Percentiles rank a stretch among this genome's conserved stretches.
Evolutionary conservation across 2,797 vertebrate genomes (phyloP).

Genomic region (Pantherophis alleghaniensis): DNA sequence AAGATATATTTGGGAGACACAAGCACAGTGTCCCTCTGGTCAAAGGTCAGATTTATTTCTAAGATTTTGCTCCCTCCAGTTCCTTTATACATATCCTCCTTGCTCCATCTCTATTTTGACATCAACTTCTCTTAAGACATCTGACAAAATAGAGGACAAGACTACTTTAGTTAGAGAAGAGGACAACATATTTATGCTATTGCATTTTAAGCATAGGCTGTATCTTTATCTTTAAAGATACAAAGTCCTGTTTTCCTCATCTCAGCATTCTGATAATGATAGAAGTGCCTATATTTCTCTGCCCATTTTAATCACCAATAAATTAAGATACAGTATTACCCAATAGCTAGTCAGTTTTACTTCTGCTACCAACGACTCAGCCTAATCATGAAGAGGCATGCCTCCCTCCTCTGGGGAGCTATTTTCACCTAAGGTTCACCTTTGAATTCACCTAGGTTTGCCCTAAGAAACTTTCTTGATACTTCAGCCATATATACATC

Average conservation of each 20-base stretch:
- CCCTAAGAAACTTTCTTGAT: neutral
- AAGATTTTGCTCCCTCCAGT: neutral
- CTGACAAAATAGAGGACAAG: neutral
- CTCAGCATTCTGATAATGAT: neutral
- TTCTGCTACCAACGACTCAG: neutral
- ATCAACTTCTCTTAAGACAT: neutral
- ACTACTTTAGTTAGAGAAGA: neutral
- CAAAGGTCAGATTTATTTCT: neutral
- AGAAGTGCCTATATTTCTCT: neutral
- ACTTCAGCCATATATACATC: neutral
- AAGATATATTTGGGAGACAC: neutral
- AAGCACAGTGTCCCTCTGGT: neutral
- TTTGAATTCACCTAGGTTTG: neutral
- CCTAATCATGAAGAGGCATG: neutral
- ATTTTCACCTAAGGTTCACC: neutral
- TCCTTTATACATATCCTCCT: neutral
- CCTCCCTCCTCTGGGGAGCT: neutral
- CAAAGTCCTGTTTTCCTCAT: neutral
- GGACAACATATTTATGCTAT: neutral
- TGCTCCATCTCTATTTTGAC: neutral
- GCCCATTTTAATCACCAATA: neutral
- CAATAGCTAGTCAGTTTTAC: neutral
- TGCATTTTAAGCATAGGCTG: neutral
- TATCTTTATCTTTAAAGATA: neutral
- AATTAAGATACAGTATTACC: neutral